Evolutionary conservation across 2,113 vertebrate genomes (phyloP), one percentile per base, ranked within the genome.

Genomic region (Tinamus guttatus): DNA sequence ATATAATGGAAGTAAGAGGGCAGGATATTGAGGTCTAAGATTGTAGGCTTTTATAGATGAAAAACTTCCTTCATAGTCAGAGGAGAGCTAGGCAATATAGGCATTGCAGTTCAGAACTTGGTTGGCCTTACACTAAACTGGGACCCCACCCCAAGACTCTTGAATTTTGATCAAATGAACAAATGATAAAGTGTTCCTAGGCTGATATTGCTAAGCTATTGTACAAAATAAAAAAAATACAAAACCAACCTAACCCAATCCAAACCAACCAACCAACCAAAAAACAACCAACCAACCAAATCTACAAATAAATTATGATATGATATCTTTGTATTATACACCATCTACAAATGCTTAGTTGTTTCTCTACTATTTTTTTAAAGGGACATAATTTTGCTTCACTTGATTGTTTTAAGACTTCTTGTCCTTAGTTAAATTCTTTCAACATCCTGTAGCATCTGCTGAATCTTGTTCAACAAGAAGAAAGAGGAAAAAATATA

Each of bases 211-310:
- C 11, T 85, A 75, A 21, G 4, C 7, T 68, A 67, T 2, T 17
- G 3, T 51, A 54, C 21, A 12, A 22, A 49, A 49, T 11, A 49
- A 49, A 49, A 47, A 47, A 49, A 81, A 74, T 85, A 58, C 13
- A 58, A 30, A 8, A 30, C 18, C 3, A 13, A 24, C 21, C 3
- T 11, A 28, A 7, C 5, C 3, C 38, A 62, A 32, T 1, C 3
- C 47, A 70, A 87, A 2, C 13, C 30, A 56, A 81, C 13, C 5
- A 51, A 36, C 2, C 25, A 52, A 56, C 5, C 27, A 69, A 80
- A 62, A 13, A 36, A 14, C 20, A 49, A 5, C 9, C 21, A 49
- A 49, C 17, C n/a, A 34, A 64, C 54, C 45, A 40, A 15, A 4
- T 12, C 0, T 3, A 15, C 7, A 62, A 49, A 87, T 19, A 65